Evolutionary conservation across 2,888 invertebrate genomes (phyloP), one percentile per base, ranked within the genome.

Genomic region (Oxycera nigricornis): DNA sequence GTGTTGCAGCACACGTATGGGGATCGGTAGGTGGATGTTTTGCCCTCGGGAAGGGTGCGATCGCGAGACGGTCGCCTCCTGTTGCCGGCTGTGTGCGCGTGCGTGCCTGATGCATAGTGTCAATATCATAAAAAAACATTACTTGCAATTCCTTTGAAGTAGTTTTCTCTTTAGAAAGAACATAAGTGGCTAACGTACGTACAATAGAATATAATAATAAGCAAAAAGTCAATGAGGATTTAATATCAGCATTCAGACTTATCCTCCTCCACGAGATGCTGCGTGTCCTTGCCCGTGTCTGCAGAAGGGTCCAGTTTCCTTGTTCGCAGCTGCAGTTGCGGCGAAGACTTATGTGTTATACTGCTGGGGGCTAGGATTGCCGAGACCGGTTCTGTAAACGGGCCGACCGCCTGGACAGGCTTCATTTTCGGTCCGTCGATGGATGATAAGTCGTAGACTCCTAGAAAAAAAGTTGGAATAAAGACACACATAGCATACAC

Each of bases 251-350:
- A 86, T 80, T 86, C 86, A 81, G 86, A 91, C 86, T 91, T 91
- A 88, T 95, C 95, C 88, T 96, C 96, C 85, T 92, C 92, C 79
- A 96, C 96, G 79, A 96, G 89, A 84, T 92, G 91, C 85, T 94
- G 94, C 61, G 96, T 96, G 87, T 96, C 96, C 85, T 93, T 94
- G 84, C 95, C 95, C 74, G 94, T 94, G 85, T 96, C 96, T 75
- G 91, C 90, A 74, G 89, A 87, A 2, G 96, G 96, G 86, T 95
- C 94, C 76, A 96, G 88, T 83, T 93, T 92, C 79, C 91, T 90
- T 84, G 91, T 93, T 84, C 92, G 88, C 79, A 92, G 87, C 83
- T 91, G 90, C 79, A 92, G 87, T 83, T 90, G 91, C 28, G 92
- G 92, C 76, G 92, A 90, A 73, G 91, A 90, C 81, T 91, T 90